These are phyloP conservation scores for Zoanthus sociatus DNA, from an alignment of 92 coral and sea anemone species.

Conservation along the genomic window DNA sequence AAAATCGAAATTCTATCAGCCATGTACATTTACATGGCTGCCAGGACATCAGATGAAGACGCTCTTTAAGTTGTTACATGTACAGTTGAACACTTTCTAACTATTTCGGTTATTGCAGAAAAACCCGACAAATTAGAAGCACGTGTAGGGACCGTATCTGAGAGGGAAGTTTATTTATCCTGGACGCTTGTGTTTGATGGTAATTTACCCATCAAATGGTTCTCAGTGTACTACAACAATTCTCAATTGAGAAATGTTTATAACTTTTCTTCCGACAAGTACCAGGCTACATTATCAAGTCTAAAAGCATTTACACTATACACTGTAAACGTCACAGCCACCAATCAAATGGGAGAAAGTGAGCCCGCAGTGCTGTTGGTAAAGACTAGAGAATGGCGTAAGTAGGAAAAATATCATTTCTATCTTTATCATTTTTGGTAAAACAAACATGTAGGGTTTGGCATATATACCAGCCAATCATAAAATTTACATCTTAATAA, in stretches of 20 bases:
- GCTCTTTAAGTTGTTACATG: too few species aligned
- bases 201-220: conserved; percentile 53
- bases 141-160: not conserved
- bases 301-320: conserved; percentile 65
- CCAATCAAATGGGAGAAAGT: conserved; percentile 58
- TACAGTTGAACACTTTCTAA: too few species aligned
- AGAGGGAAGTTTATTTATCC: conserved; percentile 42
- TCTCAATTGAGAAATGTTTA: conserved; percentile 30
- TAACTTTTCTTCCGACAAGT: conserved; percentile 40
- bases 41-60: too few species aligned
- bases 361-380: conserved; percentile 41
- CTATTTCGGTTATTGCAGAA: not conserved
- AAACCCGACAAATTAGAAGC: conserved; percentile 64
- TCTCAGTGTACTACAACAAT: conserved; percentile 53
- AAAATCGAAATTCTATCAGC: too few species aligned
- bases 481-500: too few species aligned
- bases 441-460: too few species aligned
- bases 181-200: conserved; percentile 71
- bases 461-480: too few species aligned
- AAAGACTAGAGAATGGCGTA: not conserved
- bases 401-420: not conserved
- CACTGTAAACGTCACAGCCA: conserved; percentile 61
- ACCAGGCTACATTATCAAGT: not conserved
- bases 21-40: too few species aligned
- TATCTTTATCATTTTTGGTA: not conserved